Conservation (phyloP, 2,888 invertebrate genomes). For the Ormyrus pomaceus region DNA sequence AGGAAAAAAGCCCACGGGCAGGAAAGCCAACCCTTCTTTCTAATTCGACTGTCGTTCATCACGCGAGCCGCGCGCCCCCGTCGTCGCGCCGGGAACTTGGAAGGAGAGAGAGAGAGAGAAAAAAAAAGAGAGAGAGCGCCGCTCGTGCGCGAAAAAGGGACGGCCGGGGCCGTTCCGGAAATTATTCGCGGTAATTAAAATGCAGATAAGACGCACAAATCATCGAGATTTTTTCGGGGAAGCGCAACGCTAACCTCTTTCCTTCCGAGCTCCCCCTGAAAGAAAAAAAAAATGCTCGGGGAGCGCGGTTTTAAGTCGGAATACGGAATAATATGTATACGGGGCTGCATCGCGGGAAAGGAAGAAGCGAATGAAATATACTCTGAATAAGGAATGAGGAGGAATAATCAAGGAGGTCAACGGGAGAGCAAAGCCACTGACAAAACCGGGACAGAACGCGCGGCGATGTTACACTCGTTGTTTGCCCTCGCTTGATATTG, state of each 20-base stretch:
- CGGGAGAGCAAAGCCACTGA: slow-evolving; percentile 40
- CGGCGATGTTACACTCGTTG: slow-evolving; percentile 23
- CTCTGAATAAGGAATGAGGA: slow-evolving; percentile 71
- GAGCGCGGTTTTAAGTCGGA: slow-evolving; percentile 59
- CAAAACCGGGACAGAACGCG: slow-evolving; percentile 4
- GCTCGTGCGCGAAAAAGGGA: slow-evolving; percentile 53
- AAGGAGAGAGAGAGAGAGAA: slow-evolving; percentile 34
- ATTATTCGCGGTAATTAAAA: slow-evolving; percentile 75
- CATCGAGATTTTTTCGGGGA: slow-evolving; percentile 63
- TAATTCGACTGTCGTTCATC: slow-evolving; percentile 29
- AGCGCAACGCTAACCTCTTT: slow-evolving; percentile 34
- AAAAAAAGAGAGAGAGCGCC: slow-evolving; percentile 43
- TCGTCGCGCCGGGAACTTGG: slow-evolving; percentile 12
- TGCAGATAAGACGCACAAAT: slow-evolving; percentile 75
- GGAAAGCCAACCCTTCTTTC: neutral
- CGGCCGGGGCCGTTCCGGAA: slow-evolving; percentile 62
- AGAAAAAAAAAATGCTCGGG: slow-evolving; percentile 11
- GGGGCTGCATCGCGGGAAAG: slow-evolving; percentile 53
- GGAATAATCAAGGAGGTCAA: slow-evolving; percentile 66
- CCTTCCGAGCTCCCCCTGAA: slow-evolving; percentile 6
- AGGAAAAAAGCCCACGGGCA: too few relatives aligned
- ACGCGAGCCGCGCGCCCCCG: slow-evolving; percentile 3
- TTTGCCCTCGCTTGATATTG: slow-evolving; percentile 32
- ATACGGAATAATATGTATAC: slow-evolving; percentile 61
- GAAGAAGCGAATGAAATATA: slow-evolving; percentile 71